These are phyloP conservation scores for Cossypha caffra DNA, from an alignment of 2,797 vertebrate genomes.

Conservation along the genomic window DNA sequence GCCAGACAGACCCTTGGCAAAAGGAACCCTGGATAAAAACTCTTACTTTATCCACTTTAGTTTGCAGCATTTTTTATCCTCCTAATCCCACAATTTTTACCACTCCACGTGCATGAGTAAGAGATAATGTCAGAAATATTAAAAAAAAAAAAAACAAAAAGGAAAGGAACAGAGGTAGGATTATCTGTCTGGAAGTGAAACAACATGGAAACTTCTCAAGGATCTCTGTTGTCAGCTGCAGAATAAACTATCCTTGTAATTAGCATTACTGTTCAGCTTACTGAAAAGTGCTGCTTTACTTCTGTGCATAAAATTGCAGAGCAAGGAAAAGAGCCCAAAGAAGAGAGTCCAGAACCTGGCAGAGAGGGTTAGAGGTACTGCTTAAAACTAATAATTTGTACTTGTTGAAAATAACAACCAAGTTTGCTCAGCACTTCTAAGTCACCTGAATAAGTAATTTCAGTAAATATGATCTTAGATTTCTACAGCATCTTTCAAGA, in stretches of 20 bases:
- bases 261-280: neutral
- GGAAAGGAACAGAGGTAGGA: neutral
- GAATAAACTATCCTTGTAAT: neutral
- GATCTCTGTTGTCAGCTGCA: neutral
- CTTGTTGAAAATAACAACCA: neutral
- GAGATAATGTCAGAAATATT: neutral
- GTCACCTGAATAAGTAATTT: neutral
- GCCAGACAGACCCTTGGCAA: neutral
- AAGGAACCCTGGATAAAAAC: neutral
- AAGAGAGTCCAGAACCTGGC: neutral
- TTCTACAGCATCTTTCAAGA: constrained; percentile 12
- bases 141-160: neutral
- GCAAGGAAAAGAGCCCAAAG: neutral
- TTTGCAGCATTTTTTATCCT: neutral
- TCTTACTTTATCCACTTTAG: neutral
- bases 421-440: neutral
- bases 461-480: neutral
- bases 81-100: neutral
- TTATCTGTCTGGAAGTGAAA: neutral
- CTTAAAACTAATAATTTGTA: neutral
- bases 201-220: neutral
- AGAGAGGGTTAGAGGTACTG: neutral
- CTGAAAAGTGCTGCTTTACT: neutral
- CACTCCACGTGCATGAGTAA: neutral
- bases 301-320: neutral